Conservation (phyloP, 2,797 vertebrate species). For the Diceros bicornis region DNA sequence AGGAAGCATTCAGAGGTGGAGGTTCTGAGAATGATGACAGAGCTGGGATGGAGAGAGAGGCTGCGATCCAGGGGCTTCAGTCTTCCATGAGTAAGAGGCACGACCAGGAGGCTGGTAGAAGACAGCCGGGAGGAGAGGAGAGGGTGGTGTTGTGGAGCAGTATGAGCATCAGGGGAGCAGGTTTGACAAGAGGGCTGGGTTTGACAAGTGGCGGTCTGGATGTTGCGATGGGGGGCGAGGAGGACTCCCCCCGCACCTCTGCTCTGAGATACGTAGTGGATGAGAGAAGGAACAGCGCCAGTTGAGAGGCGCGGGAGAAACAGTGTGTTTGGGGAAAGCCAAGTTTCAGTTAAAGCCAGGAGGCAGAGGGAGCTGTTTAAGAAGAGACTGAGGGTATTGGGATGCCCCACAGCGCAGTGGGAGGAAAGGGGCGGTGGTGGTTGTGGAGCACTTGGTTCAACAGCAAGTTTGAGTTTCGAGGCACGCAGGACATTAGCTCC, state of each 20-base stretch:
- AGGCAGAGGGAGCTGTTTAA: not conserved
- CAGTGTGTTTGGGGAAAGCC: not conserved
- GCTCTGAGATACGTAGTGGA: not conserved
- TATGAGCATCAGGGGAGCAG: not conserved
- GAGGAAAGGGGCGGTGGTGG: too few relatives aligned
- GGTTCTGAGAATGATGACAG: not conserved
- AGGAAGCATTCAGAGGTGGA: not conserved
- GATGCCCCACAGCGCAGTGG: fast-evolving
- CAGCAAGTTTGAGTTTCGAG: not conserved
- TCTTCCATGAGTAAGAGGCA: not conserved
- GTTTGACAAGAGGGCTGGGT: not conserved
- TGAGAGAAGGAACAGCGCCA: not conserved
- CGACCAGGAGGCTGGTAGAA: not conserved
- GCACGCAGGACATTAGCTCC: fast-evolving
- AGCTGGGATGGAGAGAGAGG: not conserved
- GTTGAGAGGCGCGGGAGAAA: not conserved
- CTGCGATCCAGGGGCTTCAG: not conserved
- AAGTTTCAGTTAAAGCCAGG: not conserved
- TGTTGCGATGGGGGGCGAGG: not conserved
- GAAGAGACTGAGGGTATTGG: not conserved
- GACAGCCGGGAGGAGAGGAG: not conserved
- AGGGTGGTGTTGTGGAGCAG: too few relatives aligned
- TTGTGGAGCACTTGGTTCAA: fast-evolving
- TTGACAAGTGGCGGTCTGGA: not conserved
- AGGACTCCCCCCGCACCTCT: not conserved